Conservation (phyloP, 2,113 vertebrate species). For the Scophthalmus maximus region DNA sequence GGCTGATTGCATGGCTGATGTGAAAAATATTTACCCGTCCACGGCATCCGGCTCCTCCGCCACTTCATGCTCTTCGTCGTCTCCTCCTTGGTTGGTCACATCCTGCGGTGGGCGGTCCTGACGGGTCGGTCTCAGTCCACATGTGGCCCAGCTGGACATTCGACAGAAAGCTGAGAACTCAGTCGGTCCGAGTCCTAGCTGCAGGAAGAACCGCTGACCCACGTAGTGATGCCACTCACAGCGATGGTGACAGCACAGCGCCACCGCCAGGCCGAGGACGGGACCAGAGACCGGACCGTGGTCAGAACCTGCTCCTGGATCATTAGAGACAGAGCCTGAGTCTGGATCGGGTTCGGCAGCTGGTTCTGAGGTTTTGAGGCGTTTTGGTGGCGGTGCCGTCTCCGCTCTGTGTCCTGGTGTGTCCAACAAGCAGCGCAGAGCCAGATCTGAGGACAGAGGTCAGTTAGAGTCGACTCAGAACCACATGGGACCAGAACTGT, state of each 20-base stretch:
- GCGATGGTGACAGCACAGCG: slow-evolving; percentile 96
- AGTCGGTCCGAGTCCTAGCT: slow-evolving; percentile 85
- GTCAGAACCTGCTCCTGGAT: background rate
- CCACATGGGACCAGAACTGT: too few relatives aligned
- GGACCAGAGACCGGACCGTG: background rate
- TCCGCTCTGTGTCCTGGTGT: slow-evolving; percentile 28
- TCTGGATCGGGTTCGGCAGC: slow-evolving; percentile 3
- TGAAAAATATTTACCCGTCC: slow-evolving; percentile 76
- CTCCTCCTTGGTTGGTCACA: background rate
- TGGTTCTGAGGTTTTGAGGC: slow-evolving; percentile 69
- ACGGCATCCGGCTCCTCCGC: slow-evolving; percentile 51
- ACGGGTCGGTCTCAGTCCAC: slow-evolving; percentile 80
- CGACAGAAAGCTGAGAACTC: slow-evolving; percentile 93
- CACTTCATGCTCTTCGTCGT: slow-evolving; percentile 78
- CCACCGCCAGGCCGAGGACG: slow-evolving; percentile 84
- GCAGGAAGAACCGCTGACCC: slow-evolving; percentile 90
- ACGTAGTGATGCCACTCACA: slow-evolving; percentile 97
- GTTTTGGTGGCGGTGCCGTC: slow-evolving; percentile 84
- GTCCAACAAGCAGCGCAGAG: slow-evolving; percentile 91
- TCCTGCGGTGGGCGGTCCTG: slow-evolving; percentile 24
- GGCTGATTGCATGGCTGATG: background rate
- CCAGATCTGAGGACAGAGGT: slow-evolving; percentile 84
- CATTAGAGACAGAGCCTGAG: background rate
- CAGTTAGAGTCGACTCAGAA: too few relatives aligned
- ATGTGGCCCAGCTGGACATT: slow-evolving; percentile 99